These are phyloP conservation scores for Sardina pilchardus DNA, from an alignment of 2,113 vertebrate species.

Conservation along the genomic window DNA sequence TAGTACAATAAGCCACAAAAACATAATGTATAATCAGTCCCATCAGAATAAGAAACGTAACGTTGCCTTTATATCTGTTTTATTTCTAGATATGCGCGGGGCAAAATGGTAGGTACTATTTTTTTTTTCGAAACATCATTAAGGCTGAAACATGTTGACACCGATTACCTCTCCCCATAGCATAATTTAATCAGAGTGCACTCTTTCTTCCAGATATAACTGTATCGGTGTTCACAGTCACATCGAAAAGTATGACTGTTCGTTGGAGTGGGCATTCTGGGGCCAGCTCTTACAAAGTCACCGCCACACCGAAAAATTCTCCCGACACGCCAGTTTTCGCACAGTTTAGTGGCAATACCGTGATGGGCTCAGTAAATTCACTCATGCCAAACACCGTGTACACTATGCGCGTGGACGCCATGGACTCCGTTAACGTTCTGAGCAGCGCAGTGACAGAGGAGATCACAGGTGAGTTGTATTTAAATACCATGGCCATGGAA, in stretches of 20 bases:
- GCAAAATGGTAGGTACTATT: conserved; percentile 76
- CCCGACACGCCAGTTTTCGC: conserved; percentile 53
- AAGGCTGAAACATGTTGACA: not conserved
- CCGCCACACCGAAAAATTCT: conserved; percentile 65
- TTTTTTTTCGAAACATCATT: not conserved
- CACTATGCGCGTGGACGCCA: conserved; percentile 72
- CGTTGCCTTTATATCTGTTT: conserved; percentile 44
- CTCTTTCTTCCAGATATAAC: conserved; percentile 57
- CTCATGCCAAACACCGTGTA: conserved; percentile 75
- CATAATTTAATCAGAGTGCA: not conserved
- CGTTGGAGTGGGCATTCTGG: conserved; percentile 63
- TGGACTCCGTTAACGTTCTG: conserved; percentile 68
- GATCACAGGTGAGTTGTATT: conserved; percentile 63
- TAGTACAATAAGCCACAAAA: too few relatives aligned
- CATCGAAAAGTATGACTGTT: conserved; percentile 74
- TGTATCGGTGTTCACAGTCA: conserved; percentile 71
- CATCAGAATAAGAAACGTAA: too few relatives aligned
- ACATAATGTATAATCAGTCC: too few relatives aligned
- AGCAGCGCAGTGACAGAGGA: conserved; percentile 62
- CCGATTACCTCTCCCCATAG: not conserved
- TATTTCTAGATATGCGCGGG: conserved; percentile 79
- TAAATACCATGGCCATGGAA: not conserved
- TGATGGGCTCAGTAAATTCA: conserved; percentile 72
- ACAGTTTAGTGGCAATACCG: conserved; percentile 65
- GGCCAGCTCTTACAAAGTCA: conserved; percentile 76